A percentile compares a stretch with the other conserved stretches of the same genome.
Evolutionary conservation across 2,797 vertebrate genomes (phyloP).

Genomic region (Dermochelys coriacea): DNA sequence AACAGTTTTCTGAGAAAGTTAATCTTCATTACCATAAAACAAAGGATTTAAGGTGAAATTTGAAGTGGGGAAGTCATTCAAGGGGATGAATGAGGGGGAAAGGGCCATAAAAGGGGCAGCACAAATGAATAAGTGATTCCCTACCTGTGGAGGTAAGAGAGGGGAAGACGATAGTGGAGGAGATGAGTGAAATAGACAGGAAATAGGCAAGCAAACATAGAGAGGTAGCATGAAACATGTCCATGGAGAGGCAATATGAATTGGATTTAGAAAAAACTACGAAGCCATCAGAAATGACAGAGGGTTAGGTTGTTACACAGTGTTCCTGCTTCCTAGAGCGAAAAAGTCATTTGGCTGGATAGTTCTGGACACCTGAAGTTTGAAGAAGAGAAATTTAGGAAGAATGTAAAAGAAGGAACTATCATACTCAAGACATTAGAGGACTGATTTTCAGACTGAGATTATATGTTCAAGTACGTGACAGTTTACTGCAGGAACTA

Average conservation of each 20-base stretch:
- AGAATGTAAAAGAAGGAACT: not conserved
- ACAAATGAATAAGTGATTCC: not conserved
- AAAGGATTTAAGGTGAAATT: not conserved
- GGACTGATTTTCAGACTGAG: not conserved
- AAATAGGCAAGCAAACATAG: not conserved
- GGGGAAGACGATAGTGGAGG: not conserved
- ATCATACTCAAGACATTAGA: not conserved
- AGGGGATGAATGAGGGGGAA: not conserved
- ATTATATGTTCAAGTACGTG: not conserved
- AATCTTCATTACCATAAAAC: not conserved
- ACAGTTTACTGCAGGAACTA: not conserved
- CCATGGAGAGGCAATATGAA: not conserved
- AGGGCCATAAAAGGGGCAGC: not conserved
- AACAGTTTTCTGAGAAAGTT: not conserved
- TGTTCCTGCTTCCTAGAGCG: not conserved
- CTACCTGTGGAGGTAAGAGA: not conserved
- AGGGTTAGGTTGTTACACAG: not conserved
- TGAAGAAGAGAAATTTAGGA: not conserved
- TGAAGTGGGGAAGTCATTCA: not conserved
- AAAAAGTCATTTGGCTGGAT: not conserved
- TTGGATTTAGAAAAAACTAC: not conserved
- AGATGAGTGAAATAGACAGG: not conserved
- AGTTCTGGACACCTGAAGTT: not conserved
- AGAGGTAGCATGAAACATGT: not conserved
- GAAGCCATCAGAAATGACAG: not conserved